Conservation (phyloP, 2,888 invertebrate genomes). For the Cheilosia vulpina region DNA sequence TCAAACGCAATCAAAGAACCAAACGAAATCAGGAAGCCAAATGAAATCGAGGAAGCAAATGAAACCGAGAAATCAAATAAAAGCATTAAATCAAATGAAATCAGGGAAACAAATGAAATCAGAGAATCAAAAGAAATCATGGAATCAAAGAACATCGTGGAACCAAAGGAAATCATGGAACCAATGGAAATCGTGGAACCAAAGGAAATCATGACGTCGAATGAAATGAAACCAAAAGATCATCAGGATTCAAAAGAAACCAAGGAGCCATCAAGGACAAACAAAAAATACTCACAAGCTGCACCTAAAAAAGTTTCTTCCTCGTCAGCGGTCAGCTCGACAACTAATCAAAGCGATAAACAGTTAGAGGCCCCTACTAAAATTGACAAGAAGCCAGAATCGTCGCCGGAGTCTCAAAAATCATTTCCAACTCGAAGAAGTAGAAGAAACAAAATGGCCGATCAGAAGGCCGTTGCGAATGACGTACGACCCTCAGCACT, state of each 20-base stretch:
- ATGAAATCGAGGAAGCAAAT: too few species aligned
- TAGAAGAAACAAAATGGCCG: slow-evolving; percentile 43
- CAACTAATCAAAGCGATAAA: neutral
- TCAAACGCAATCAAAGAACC: too few species aligned
- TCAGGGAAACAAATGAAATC: too few species aligned
- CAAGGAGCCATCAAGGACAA: slow-evolving; percentile 21
- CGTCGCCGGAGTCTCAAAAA: slow-evolving; percentile 52
- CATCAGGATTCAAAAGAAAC: neutral
- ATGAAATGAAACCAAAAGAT: too few species aligned
- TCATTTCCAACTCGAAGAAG: slow-evolving; percentile 52
- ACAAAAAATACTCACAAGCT: slow-evolving; percentile 12
- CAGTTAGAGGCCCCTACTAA: slow-evolving; percentile 1
- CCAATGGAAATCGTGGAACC: too few species aligned
- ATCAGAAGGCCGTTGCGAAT: slow-evolving; percentile 15
- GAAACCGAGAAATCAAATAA: too few species aligned
- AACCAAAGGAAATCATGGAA: too few species aligned
- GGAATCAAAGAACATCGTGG: too few species aligned
- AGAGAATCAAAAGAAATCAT: too few species aligned
- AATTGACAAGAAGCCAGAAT: slow-evolving; percentile 31
- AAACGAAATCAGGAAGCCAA: too few species aligned
- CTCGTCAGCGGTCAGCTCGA: neutral
- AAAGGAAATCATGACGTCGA: too few species aligned
- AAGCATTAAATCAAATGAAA: too few species aligned
- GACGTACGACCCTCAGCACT: slow-evolving; percentile 38
- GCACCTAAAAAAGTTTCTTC: slow-evolving; percentile 24